Base-by-base conservation (phyloP, 2,113 vertebrate genomes). In the Petrocephalus microphthalmus region DNA sequence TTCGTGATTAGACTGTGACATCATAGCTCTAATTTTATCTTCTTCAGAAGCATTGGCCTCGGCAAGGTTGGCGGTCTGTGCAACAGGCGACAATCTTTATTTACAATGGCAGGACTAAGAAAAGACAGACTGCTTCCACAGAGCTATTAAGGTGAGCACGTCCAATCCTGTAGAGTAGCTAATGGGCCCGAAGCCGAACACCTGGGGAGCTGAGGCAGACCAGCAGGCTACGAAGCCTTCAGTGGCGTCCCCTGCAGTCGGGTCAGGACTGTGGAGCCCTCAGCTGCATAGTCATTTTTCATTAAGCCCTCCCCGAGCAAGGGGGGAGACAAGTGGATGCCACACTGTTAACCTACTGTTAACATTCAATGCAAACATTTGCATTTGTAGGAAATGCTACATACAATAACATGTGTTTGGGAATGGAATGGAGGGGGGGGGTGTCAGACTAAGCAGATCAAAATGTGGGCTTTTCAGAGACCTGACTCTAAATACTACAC, bases 1-100 rank as follows among this genome's bases (percentile, higher is more conserved):
- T 94, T 99, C 98, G 90, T 98, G 98, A 94, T 94, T 94, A 93
- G 97, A 99, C 94, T 99, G 98, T 90, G 95, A 96, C 94, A 98
- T 97, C 96, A 99, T 96, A 90, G 96, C 97, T 96, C 95, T 97
- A 94, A 99, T 98, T 96, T 99, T 99, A 95, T 99, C 98, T 93
- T 99, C 98, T 92, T 99, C 98, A 47, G 98, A 97, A 92, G 96
- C 97, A 91, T 99, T 97, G 74, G 96, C 96, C 95, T 97, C 96
- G 92, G 97, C 98, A 94, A 99, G 96, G 96, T 99, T 99, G 93
- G 96, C 96, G 91, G 98, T 98, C 98, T 99, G 96, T 96, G 96
- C 93, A 95, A 96, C 92, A 96, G 96, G 96, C 90, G 96, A 96
- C 78, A 88, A 53, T 96, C 95, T 93, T 95, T 94, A 96, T 94